Evolutionary conservation across 2,113 vertebrate genomes (phyloP).

Genomic region (Gallinago jamesoni): DNA sequence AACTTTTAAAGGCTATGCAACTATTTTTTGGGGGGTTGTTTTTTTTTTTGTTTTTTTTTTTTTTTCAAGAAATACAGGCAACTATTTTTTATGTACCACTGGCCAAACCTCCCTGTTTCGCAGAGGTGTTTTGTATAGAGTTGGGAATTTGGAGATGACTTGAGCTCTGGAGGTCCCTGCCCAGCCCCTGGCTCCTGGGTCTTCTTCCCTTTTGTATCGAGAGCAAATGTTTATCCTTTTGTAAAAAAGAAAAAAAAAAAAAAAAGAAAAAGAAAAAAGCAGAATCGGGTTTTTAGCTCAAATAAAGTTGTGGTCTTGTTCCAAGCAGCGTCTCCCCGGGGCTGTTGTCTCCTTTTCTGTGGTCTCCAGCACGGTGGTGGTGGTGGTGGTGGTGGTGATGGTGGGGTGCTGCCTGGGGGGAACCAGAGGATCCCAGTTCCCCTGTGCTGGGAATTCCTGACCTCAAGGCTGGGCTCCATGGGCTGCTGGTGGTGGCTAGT

Average conservation of each 20-base stretch:
- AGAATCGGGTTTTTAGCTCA: conserved; percentile 27
- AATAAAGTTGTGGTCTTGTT: conserved; percentile 76
- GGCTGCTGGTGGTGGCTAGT: not conserved
- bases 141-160: conserved; percentile 7
- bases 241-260: conserved; percentile 38
- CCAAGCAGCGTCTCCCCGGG: not conserved
- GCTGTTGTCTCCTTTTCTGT: not conserved
- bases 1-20: conserved; percentile 70
- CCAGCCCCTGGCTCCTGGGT: not conserved
- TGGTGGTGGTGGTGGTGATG: not conserved
- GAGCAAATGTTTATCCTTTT: conserved; percentile 72
- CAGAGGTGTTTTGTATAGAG: conserved; percentile 27
- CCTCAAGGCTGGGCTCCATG: not conserved
- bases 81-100: not conserved
- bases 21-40: not conserved
- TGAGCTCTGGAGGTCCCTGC: not conserved
- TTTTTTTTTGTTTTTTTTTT: not conserved
- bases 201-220: conserved; percentile 52
- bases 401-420: not conserved
- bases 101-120: not conserved
- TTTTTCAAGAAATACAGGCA: not conserved
- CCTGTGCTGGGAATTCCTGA: fast-evolving
- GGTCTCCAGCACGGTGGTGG: not conserved
- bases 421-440: not conserved
- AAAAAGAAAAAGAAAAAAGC: not conserved